phyloP scores from a whole-genome alignment of 2,888 invertebrate species.

The Phaonia tiefii region DNA sequence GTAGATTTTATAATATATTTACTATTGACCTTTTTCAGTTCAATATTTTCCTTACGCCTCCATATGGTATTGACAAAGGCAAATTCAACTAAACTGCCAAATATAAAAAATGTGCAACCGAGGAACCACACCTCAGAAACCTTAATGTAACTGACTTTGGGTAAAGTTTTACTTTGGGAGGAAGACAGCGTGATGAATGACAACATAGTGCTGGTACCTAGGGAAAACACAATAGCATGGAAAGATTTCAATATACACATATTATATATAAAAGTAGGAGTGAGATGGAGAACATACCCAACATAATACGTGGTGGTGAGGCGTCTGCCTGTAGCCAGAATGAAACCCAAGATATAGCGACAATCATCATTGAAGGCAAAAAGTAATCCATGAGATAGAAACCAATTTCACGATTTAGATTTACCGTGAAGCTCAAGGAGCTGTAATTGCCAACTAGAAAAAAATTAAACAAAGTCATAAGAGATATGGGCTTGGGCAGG shows the following conservation, averaged over 20 bases:
- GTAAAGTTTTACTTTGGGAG: constrained; percentile 76
- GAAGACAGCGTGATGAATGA: constrained; percentile 77
- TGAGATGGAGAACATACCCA: constrained; percentile 69
- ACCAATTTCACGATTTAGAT: constrained; percentile 76
- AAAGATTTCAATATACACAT: background rate
- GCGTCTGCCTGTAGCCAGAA: constrained; percentile 77
- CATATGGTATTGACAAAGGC: constrained; percentile 78
- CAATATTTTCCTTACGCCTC: constrained; percentile 77
- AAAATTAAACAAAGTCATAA: background rate
- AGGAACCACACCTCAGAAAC: constrained; percentile 77
- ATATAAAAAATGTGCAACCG: constrained; percentile 77
- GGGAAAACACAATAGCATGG: background rate
- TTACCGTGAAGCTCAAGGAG: constrained; percentile 75
- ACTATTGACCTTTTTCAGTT: constrained; percentile 77
- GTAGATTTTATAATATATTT: constrained; percentile 77
- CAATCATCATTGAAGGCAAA: constrained; percentile 78
- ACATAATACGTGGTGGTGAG: constrained; percentile 76
- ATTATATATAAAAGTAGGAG: no score
- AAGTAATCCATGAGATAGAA: constrained; percentile 77
- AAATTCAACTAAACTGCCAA: constrained; percentile 77
- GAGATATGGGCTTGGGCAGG: no score
- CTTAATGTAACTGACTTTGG: constrained; percentile 77
- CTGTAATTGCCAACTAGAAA: constrained; percentile 74
- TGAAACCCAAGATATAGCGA: constrained; percentile 78
- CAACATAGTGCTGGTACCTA: constrained; percentile 77